phyloP scores from a whole-genome alignment of 2,113 vertebrate genomes.

The Chloropsis cyanopogon region DNA sequence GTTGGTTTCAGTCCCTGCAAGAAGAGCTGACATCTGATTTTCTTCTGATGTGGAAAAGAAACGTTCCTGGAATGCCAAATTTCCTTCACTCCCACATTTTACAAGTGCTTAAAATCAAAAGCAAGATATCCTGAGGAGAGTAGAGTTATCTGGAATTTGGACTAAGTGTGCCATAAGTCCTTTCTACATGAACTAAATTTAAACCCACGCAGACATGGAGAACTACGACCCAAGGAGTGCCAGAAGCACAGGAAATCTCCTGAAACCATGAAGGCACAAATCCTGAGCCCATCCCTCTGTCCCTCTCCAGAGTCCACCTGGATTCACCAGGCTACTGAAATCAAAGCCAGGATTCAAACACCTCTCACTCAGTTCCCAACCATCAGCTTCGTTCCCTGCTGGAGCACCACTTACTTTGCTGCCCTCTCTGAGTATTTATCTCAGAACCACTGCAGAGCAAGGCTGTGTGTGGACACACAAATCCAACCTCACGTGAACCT shows the following conservation, averaged over 20 bases:
- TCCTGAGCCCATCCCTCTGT: not conserved
- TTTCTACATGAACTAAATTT: not conserved
- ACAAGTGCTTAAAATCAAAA: not conserved
- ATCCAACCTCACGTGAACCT: accelerated
- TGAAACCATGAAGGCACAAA: not conserved
- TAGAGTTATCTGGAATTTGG: not conserved
- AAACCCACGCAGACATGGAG: accelerated
- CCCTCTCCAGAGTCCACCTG: accelerated
- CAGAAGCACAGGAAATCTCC: not conserved
- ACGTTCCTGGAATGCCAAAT: not conserved
- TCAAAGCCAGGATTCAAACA: not conserved
- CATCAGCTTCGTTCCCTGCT: not conserved
- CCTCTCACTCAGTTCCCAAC: not conserved
- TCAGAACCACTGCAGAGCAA: not conserved
- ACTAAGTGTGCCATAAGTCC: not conserved
- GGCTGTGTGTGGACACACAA: not conserved
- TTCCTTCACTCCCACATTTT: not conserved
- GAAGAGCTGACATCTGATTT: not conserved
- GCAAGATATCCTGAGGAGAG: not conserved
- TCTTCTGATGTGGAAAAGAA: not conserved
- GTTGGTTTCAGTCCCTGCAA: not conserved
- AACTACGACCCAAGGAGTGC: not conserved
- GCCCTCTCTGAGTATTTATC: not conserved
- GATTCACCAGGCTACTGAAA: not conserved
- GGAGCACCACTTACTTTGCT: not conserved